These are phyloP conservation scores for Rhabdornis inornatus DNA, from an alignment of 2,113 vertebrate genomes.

Conservation along the genomic window DNA sequence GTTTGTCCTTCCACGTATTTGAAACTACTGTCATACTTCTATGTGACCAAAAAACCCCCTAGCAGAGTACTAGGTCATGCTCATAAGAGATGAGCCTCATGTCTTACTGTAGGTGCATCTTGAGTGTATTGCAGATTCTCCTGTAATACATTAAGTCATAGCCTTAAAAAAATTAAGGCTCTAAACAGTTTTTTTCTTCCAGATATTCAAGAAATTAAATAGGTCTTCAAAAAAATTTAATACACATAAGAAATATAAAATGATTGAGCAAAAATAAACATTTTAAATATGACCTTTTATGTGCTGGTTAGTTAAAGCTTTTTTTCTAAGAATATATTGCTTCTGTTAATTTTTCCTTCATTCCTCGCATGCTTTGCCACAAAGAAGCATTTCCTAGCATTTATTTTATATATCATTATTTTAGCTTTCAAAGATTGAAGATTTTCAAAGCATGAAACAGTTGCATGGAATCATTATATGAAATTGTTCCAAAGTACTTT, in stretches of 20 bases:
- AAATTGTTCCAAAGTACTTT: constrained; percentile 22
- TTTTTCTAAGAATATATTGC: background rate
- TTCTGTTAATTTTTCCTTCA: background rate
- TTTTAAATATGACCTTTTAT: background rate
- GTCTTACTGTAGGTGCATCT: background rate
- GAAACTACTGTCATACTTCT: background rate
- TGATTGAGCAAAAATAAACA: background rate
- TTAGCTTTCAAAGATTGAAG: background rate
- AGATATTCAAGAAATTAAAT: background rate
- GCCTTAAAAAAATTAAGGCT: background rate
- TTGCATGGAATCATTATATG: background rate
- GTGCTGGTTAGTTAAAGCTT: background rate
- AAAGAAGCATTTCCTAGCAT: background rate
- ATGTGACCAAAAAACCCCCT: rapidly evolving
- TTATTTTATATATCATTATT: background rate
- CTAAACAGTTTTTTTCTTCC: background rate
- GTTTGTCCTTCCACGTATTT: background rate
- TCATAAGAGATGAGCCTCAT: background rate
- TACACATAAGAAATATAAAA: background rate
- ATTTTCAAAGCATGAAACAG: background rate
- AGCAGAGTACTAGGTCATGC: background rate
- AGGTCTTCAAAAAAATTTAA: background rate
- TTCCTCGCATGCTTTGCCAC: background rate
- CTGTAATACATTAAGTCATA: background rate
- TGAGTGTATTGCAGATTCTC: background rate